Evolutionary conservation across 2,888 invertebrate genomes (phyloP).

Genomic region (Nasonovia ribisnigri): DNA sequence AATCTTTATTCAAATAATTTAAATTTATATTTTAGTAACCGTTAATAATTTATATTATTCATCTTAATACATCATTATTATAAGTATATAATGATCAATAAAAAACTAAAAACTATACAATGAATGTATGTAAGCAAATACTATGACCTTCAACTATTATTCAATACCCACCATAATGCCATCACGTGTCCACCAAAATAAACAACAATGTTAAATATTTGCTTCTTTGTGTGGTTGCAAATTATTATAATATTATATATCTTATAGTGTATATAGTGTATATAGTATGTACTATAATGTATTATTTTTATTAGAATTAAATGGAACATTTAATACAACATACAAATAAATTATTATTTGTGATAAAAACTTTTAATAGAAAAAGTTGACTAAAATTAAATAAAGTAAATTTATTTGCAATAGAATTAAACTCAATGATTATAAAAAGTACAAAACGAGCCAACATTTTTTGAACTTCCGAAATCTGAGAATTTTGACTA

Average conservation of each 20-base stretch:
- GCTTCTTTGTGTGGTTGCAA: not conserved
- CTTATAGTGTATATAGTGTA: not conserved
- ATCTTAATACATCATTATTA: not conserved
- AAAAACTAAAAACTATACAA: slow-evolving; percentile 33
- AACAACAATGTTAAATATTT: slow-evolving; percentile 50
- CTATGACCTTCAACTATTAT: slow-evolving; percentile 53
- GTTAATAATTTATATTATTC: slow-evolving; percentile 37
- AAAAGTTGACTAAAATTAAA: not conserved
- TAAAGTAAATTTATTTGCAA: not conserved
- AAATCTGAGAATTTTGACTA: too few species aligned
- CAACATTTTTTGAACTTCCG: not conserved
- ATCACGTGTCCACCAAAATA: slow-evolving; percentile 32
- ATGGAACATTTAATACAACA: not conserved
- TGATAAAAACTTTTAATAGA: not conserved
- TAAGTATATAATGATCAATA: slow-evolving; percentile 27
- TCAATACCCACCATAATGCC: not conserved
- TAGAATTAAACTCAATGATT: not conserved
- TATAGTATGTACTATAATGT: not conserved
- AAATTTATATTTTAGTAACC: not conserved
- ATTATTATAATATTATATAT: slow-evolving; percentile 18
- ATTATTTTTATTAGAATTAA: not conserved
- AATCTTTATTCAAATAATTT: slow-evolving; percentile 17
- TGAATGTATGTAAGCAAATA: slow-evolving; percentile 15
- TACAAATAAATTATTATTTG: not conserved
- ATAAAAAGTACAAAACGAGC: not conserved